These are phyloP conservation scores for Crotophaga sulcirostris DNA, from an alignment of 2,113 vertebrate species.

Conservation along the genomic window DNA sequence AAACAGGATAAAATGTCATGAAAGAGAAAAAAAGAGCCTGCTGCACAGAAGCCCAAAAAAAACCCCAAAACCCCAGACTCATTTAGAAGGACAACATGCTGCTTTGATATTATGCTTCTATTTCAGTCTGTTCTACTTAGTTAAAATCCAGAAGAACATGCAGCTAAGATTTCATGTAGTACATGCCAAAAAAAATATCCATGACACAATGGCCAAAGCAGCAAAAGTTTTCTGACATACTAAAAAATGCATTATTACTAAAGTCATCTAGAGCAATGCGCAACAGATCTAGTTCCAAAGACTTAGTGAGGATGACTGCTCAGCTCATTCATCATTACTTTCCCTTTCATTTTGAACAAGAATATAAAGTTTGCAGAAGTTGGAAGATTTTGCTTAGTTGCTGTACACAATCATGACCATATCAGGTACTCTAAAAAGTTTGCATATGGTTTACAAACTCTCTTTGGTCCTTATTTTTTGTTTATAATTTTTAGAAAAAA, in stretches of 20 bases:
- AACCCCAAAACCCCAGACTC: neutral
- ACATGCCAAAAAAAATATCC: neutral
- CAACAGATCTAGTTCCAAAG: neutral
- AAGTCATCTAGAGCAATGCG: neutral
- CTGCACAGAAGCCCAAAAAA: neutral
- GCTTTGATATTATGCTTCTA: neutral
- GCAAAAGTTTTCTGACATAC: neutral
- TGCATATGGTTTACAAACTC: neutral
- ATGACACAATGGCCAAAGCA: neutral
- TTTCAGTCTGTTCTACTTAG: neutral
- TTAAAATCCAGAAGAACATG: rapidly evolving
- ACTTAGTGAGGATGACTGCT: neutral
- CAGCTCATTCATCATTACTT: neutral
- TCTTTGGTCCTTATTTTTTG: neutral
- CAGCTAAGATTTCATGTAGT: neutral
- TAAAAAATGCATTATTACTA: neutral
- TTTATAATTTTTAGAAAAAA: neutral
- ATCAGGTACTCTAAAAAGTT: neutral
- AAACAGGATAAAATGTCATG: neutral
- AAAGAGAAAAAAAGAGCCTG: neutral
- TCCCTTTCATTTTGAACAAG: neutral
- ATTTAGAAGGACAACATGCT: neutral
- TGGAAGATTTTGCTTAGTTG: neutral
- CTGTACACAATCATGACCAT: neutral
- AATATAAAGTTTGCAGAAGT: neutral